These are phyloP conservation scores for Platalea minor DNA, from an alignment of 2,797 vertebrate species.

Conservation along the genomic window DNA sequence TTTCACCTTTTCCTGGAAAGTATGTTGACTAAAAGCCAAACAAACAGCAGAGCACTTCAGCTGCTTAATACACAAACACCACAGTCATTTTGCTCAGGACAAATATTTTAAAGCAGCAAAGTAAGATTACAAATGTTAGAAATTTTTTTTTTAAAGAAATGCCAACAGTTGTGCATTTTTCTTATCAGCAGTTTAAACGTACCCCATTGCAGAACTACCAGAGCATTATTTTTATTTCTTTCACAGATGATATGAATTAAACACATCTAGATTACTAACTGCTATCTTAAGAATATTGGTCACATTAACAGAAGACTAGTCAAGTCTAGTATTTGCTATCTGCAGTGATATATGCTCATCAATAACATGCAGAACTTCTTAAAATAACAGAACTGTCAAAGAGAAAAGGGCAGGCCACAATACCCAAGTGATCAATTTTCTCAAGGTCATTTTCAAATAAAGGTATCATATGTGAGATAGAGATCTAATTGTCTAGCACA, in stretches of 20 bases:
- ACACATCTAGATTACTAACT: not conserved
- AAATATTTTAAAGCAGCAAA: not conserved
- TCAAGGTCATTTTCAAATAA: not conserved
- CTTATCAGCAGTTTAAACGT: not conserved
- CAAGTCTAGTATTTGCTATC: not conserved
- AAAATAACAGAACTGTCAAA: not conserved
- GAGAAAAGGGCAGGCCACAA: not conserved
- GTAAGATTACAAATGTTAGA: not conserved
- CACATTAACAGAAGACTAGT: not conserved
- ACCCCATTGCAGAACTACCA: not conserved
- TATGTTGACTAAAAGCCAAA: constrained; percentile 58
- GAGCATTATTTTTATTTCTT: not conserved
- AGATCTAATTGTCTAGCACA: not conserved
- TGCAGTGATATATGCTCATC: not conserved
- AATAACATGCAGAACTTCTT: not conserved
- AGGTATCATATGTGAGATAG: not conserved
- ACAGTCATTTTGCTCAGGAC: not conserved
- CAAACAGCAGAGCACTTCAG: constrained; percentile 53
- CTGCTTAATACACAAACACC: constrained; percentile 7
- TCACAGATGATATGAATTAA: not conserved
- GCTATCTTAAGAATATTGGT: not conserved
- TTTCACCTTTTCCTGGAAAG: constrained; percentile 72
- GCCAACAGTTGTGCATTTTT: not conserved
- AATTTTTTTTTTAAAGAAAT: not conserved
- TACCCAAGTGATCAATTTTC: not conserved